Conservation (phyloP, 2,888 invertebrate species). For the Leptogaster cylindrica region DNA sequence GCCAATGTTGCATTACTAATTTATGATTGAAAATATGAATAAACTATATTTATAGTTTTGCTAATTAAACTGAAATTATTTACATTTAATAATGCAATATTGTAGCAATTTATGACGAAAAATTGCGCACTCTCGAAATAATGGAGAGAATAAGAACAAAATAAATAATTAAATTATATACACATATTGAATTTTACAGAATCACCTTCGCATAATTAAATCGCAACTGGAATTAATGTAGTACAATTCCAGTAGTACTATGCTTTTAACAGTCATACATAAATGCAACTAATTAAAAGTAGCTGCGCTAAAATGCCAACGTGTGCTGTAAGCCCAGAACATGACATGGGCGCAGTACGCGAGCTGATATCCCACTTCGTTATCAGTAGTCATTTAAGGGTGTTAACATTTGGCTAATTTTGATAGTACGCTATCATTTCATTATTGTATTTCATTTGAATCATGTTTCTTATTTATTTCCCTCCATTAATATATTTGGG, state of each 20-base stretch:
- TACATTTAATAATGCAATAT: too few relatives aligned
- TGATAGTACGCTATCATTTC: too few relatives aligned
- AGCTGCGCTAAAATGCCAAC: not conserved
- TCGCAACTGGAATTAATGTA: not conserved
- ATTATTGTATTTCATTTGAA: too few relatives aligned
- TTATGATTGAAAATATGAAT: not conserved
- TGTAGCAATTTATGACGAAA: not conserved
- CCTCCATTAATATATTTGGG: too few relatives aligned
- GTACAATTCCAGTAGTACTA: not conserved
- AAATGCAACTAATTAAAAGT: not conserved
- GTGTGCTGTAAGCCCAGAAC: not conserved
- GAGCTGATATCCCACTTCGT: not conserved
- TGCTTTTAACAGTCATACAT: slow-evolving; percentile 4
- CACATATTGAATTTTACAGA: too few relatives aligned
- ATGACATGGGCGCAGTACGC: not conserved
- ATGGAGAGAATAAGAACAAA: not conserved
- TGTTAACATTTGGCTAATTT: too few relatives aligned
- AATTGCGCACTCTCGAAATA: slow-evolving; percentile 47
- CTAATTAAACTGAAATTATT: too few relatives aligned
- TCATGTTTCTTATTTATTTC: too few relatives aligned
- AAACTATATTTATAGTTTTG: not conserved
- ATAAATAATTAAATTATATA: not conserved
- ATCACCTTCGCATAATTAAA: slow-evolving; percentile 1
- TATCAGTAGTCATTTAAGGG: too few relatives aligned
- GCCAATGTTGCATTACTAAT: not conserved